Conservation (phyloP, 2,888 invertebrate species). For the Marronus borbonicus region DNA sequence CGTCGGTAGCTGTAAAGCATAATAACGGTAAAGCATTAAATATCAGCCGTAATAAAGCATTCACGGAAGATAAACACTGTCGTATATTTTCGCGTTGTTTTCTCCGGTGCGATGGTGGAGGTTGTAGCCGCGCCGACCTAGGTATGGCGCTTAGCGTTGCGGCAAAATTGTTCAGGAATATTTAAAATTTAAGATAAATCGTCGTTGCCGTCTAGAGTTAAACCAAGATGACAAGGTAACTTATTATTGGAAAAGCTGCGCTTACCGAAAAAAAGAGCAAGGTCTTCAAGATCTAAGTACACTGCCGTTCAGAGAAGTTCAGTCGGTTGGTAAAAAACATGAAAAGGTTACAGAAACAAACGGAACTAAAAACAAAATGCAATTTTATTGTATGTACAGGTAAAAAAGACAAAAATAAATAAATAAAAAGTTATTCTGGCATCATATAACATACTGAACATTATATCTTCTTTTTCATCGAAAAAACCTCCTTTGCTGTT, state of each 20-base stretch:
- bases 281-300: conserved; percentile 25
- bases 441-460: no score
- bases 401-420: no score
- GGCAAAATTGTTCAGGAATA: conserved; percentile 7
- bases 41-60: conserved; percentile 34
- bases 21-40: conserved; percentile 33
- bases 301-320: no score
- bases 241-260: background rate
- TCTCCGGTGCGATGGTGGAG: conserved; percentile 18
- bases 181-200: conserved; percentile 46
- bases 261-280: background rate
- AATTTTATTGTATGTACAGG: no score
- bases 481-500: no score
- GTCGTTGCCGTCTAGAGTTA: background rate
- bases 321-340: no score
- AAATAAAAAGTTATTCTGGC: no score
- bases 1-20: conserved; percentile 22
- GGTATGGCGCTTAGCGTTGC: background rate
- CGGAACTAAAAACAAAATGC: no score
- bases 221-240: conserved; percentile 10
- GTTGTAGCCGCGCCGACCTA: background rate
- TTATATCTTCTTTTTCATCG: no score
- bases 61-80: conserved; percentile 33
- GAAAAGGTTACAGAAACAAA: no score
- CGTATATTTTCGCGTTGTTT: conserved; percentile 15